Conservation (phyloP, 1,140 invertebrate genomes). For the Drosophila pseudoobscura region DNA sequence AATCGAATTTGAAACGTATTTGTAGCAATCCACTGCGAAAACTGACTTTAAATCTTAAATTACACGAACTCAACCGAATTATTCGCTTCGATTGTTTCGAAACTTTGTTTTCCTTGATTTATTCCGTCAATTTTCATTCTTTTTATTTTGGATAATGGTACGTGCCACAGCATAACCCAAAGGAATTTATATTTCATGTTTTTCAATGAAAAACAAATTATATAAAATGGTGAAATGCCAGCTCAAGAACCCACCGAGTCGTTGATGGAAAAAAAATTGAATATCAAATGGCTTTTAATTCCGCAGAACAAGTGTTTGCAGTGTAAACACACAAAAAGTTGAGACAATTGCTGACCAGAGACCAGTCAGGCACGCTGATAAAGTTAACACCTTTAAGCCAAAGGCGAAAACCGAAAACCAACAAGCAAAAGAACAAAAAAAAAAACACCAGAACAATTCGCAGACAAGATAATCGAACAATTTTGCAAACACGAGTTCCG, state of each 20-base stretch:
- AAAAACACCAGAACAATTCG: constrained; percentile 26
- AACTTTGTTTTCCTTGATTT: constrained; percentile 45
- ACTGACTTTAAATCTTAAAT: constrained; percentile 33
- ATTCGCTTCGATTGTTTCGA: constrained; percentile 40
- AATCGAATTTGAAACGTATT: constrained; percentile 43
- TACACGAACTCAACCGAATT: constrained; percentile 41
- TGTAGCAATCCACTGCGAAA: constrained; percentile 22
- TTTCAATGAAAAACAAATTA: constrained; percentile 64
- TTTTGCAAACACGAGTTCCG: constrained; percentile 70
- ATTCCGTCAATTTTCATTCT: constrained; percentile 21
- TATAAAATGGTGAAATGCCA: constrained; percentile 52
- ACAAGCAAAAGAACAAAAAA: constrained; percentile 25
- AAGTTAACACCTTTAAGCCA: constrained; percentile 78
- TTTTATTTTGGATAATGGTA: constrained; percentile 32
- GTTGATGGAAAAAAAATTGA: constrained; percentile 17
- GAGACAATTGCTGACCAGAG: constrained; percentile 41
- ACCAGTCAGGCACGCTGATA: constrained; percentile 41
- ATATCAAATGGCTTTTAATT: constrained; percentile 72
- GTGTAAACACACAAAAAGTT: constrained; percentile 40
- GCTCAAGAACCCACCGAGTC: constrained; percentile 14
- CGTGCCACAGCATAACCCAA: constrained; percentile 52
- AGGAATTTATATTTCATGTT: constrained; percentile 48
- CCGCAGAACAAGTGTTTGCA: constrained; percentile 67
- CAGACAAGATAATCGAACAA: constrained; percentile 56
- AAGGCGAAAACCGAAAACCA: constrained; percentile 48